These are phyloP conservation scores for Ectropis crepuscularia DNA, from an alignment of 2,888 invertebrate genomes.

Conservation along the genomic window DNA sequence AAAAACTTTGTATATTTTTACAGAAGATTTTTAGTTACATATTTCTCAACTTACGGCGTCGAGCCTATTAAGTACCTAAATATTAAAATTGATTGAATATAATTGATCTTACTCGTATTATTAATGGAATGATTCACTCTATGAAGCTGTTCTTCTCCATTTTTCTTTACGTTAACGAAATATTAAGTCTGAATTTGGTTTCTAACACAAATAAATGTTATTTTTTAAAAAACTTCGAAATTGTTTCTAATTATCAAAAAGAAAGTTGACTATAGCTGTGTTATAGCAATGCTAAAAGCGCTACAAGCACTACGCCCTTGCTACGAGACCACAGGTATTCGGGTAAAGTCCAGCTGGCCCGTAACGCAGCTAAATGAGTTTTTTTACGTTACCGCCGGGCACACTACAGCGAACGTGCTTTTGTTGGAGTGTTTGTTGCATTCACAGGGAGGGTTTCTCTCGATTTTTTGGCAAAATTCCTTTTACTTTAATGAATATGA, in stretches of 20 bases:
- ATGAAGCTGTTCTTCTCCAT: no score
- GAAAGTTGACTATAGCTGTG: not conserved
- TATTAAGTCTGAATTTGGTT: no score
- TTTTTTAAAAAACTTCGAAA: no score
- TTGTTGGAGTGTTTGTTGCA: slow-evolving; percentile 5
- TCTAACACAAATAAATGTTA: no score
- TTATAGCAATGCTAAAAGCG: not conserved
- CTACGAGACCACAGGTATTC: slow-evolving; percentile 12
- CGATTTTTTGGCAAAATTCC: slow-evolving; percentile 12
- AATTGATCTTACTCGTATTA: no score
- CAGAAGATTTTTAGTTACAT: no score
- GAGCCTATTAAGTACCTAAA: no score
- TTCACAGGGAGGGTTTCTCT: slow-evolving; percentile 6
- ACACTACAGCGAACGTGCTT: not conserved
- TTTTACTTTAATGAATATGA: not conserved
- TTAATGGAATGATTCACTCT: no score
- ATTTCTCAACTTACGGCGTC: no score
- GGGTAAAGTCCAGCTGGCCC: slow-evolving; percentile 15
- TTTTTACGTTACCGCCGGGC: slow-evolving; percentile 18
- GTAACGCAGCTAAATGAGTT: slow-evolving; percentile 26
- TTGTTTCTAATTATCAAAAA: not conserved
- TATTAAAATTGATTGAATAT: no score
- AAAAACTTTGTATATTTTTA: no score
- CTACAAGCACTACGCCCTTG: slow-evolving; percentile 15
- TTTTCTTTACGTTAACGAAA: no score